Percentiles rank a stretch among this genome's conserved stretches.
Evolutionary conservation across 2,113 vertebrate species (phyloP).

Genomic region (Apaloderma vittatum): DNA sequence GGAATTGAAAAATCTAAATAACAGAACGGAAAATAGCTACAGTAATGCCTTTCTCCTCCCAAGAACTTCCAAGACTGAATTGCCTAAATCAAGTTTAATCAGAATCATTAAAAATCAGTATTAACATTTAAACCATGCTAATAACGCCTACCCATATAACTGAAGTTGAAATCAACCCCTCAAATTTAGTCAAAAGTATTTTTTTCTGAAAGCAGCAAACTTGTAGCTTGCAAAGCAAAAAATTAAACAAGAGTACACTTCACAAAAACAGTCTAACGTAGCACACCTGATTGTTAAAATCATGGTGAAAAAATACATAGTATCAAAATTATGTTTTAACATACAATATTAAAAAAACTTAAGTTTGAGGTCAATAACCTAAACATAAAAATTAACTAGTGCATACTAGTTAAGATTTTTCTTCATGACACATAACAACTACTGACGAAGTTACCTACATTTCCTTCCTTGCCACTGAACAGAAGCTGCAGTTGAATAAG

Average conservation of each 20-base stretch:
- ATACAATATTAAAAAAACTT: background rate
- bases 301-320: background rate
- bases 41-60: background rate
- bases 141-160: background rate
- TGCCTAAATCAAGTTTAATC: slow-evolving; percentile 34
- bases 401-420: background rate
- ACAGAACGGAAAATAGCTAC: background rate
- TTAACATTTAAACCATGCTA: background rate
- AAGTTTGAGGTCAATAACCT: background rate
- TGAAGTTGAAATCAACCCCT: slow-evolving; percentile 8
- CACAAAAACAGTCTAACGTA: background rate
- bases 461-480: background rate
- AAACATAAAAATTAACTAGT: background rate
- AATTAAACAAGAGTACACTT: background rate
- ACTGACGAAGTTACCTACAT: background rate
- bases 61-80: slow-evolving; percentile 15
- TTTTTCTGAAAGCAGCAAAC: background rate
- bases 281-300: background rate
- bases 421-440: background rate
- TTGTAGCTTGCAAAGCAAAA: background rate
- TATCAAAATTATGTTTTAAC: background rate
- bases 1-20: background rate
- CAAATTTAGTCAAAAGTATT: background rate
- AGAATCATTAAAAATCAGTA: background rate
- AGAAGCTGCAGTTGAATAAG: background rate